Base-by-base conservation (phyloP, 2,113 vertebrate species). In the Plestiodon gilberti region DNA sequence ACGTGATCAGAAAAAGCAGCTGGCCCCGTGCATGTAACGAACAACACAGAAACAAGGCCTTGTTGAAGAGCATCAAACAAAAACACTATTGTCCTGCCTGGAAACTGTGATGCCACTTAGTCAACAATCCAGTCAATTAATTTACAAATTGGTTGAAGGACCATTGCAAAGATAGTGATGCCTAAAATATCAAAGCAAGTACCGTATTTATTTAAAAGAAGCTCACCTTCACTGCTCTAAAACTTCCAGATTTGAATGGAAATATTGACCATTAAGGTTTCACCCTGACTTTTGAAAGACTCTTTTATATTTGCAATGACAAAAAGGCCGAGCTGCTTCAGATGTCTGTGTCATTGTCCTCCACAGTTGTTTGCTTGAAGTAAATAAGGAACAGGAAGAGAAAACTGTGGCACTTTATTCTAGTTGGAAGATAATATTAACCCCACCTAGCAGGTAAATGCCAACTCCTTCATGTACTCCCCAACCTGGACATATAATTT, bases 91-190 rank as follows among this genome's bases (percentile, higher is more conserved):
- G 25, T 25, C 33, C 88, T 0, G 0, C 55, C 0, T 48, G 48
- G 1, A 89, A 62, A 61, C 52, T 88, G 43, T 64, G 81, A 64
- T 61, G 57, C 57, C 35, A 86, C 15, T 64, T 74, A 67, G 61
- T 64, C 83, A 85, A 59, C 75, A 69, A 78, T 33, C 0, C 55
- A 82, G 33, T 65, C 61, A 33, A n/a, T 87, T 77, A 83, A 84
- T 86, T 84, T 33, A 92, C 90, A 75, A 14, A 85, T 43, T 2
- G 48, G 52, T 23, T n/a, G 64, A n/a, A 78, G 64, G 23, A 10
- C 61, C 74, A 85, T 38, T 67, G 25, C 0, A 20, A 33, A 84
- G 33, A 83, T 11, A 59, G 59, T 11, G 20, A 9, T 62, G 73
- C 9, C 5, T 23, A 22, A 38, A 52, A 65, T 13, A 78, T 35